These are phyloP conservation scores for Raja brachyura DNA, from an alignment of 2,113 vertebrate species.

Conservation along the genomic window DNA sequence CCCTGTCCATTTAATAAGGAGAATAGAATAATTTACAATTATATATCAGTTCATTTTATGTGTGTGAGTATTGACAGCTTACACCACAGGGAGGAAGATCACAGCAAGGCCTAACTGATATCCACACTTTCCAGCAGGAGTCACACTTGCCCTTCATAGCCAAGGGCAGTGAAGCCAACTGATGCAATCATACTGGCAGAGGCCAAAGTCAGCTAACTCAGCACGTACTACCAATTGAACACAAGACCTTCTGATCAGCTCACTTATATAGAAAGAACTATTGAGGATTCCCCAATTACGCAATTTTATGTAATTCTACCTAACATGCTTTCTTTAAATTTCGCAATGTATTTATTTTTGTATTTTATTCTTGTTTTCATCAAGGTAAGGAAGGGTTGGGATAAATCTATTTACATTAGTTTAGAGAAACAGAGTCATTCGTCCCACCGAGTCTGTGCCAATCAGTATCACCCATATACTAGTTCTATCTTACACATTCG, in stretches of 20 bases:
- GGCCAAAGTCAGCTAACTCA: neutral
- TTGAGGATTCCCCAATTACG: neutral
- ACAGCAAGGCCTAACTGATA: neutral
- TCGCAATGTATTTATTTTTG: neutral
- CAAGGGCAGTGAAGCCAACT: neutral
- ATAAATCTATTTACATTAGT: neutral
- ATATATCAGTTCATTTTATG: neutral
- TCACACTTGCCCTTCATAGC: neutral
- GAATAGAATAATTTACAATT: too few species aligned
- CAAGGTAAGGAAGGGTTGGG: neutral
- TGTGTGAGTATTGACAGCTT: neutral
- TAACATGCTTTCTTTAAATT: neutral
- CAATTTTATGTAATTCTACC: slow-evolving; percentile 22
- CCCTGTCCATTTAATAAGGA: too few species aligned
- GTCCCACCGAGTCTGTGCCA: too few species aligned
- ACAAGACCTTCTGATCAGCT: neutral
- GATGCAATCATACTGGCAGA: neutral
- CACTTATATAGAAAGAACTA: neutral
- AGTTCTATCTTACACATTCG: too few species aligned
- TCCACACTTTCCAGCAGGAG: neutral
- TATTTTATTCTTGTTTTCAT: neutral
- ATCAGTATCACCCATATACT: too few species aligned
- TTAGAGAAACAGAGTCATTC: too few species aligned
- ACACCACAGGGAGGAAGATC: neutral
- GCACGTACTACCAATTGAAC: neutral